Conservation (phyloP, 2,797 vertebrate genomes). For the Leptoclinus maculatus region DNA sequence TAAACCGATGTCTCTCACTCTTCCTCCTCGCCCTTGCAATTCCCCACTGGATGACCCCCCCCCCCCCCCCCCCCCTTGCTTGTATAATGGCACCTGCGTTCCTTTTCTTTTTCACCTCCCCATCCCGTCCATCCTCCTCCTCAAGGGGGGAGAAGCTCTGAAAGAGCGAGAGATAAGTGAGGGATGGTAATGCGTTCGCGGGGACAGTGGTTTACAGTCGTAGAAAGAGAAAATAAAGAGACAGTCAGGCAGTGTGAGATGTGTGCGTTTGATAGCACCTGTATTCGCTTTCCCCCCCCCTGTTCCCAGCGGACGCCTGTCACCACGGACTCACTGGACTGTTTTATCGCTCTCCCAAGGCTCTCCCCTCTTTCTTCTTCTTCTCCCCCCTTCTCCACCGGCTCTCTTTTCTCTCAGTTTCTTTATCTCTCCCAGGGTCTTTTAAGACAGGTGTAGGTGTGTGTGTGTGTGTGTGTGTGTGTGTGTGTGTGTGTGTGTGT, state of each 20-base stretch:
- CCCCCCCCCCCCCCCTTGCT: constrained; percentile 21
- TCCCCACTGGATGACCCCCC: constrained; percentile 44
- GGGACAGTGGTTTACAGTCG: constrained; percentile 55
- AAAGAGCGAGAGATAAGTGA: constrained; percentile 45
- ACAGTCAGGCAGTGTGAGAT: constrained; percentile 61
- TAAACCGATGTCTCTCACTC: constrained; percentile 54
- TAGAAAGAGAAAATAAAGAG: constrained; percentile 64
- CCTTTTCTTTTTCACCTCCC: constrained; percentile 36
- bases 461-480: constrained; percentile 19
- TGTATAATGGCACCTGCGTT: constrained; percentile 61
- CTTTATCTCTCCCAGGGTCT: constrained; percentile 67
- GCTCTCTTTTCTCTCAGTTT: constrained; percentile 60
- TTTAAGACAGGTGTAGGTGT: constrained; percentile 34
- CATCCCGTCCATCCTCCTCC: constrained; percentile 30
- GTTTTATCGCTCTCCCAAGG: constrained; percentile 77
- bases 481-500: constrained; percentile 10
- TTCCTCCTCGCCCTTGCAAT: constrained; percentile 44
- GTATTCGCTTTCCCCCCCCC: constrained; percentile 61
- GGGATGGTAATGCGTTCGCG: constrained; percentile 31
- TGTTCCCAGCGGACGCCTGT: constrained; percentile 78
- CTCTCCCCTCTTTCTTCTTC: constrained; percentile 42
- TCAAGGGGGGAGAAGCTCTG: constrained; percentile 32
- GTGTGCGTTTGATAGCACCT: constrained; percentile 77
- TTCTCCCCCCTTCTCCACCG: constrained; percentile 11
- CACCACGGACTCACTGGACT: constrained; percentile 78